These are phyloP conservation scores for Nesogale talazaci DNA, from an alignment of 2,113 vertebrate species.

Conservation along the genomic window DNA sequence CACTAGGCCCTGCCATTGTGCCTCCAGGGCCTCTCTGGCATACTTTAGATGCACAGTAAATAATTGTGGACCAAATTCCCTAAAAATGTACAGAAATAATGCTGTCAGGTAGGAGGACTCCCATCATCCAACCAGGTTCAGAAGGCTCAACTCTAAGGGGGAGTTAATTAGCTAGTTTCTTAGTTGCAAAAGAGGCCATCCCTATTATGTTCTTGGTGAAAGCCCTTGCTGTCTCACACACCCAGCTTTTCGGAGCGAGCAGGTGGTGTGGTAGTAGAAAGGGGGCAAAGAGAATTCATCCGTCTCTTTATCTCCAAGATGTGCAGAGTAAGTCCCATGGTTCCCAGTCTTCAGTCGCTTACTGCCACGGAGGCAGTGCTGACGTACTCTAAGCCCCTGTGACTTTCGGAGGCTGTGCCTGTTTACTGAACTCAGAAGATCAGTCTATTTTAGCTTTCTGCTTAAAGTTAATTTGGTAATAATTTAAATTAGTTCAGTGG, in stretches of 20 bases:
- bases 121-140: neutral
- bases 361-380: no score
- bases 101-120: neutral
- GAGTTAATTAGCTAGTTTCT: neutral
- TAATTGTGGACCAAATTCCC: neutral
- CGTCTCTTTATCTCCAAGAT: neutral
- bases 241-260: neutral
- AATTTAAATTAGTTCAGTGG: neutral
- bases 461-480: no score
- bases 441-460: no score
- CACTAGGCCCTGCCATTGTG: no score
- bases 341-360: no score
- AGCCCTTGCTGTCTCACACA: neutral
- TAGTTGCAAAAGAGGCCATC: neutral
- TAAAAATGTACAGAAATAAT: slow-evolving; percentile 20
- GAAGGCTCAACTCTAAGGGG: neutral
- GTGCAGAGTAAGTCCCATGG: neutral
- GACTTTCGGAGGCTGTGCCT: no score
- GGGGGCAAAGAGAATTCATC: neutral
- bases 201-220: neutral
- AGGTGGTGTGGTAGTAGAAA: neutral
- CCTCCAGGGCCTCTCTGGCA: neutral
- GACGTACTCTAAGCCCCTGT: no score
- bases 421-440: no score
- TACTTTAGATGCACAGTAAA: neutral